These are phyloP conservation scores for Gymnoscopelus microlampas DNA, from an alignment of 2,797 vertebrate species.

Conservation along the genomic window DNA sequence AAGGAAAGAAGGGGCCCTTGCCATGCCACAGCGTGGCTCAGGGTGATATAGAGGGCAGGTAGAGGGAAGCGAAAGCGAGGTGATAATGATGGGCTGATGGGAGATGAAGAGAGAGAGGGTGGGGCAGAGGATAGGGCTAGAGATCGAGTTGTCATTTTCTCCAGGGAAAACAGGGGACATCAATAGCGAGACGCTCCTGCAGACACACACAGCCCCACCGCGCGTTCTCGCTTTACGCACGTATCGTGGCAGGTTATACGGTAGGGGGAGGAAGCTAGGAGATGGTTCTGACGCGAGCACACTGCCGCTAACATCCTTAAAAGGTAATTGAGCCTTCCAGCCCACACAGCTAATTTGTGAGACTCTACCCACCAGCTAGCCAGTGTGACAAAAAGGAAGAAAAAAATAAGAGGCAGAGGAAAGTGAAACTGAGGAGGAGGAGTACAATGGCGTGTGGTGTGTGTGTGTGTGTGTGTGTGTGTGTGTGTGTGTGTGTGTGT, in stretches of 20 bases:
- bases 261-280: slow-evolving; percentile 52
- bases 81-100: no score
- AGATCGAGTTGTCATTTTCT: slow-evolving; percentile 66
- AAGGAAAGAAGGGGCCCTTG: no score
- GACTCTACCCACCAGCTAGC: slow-evolving; percentile 73
- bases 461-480: no score
- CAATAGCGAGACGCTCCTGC: slow-evolving; percentile 60
- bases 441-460: no score
- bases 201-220: slow-evolving; percentile 44
- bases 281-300: slow-evolving; percentile 68
- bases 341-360: slow-evolving; percentile 79
- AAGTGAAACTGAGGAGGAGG: slow-evolving; percentile 38
- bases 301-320: slow-evolving; percentile 78
- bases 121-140: slow-evolving; percentile 31
- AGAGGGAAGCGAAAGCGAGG: no score
- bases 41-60: no score
- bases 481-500: no score
- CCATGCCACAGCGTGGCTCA: no score
- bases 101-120: slow-evolving; percentile 10
- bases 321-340: slow-evolving; percentile 84
- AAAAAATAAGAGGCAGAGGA: slow-evolving; percentile 10
- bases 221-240: slow-evolving; percentile 55
- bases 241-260: slow-evolving; percentile 56
- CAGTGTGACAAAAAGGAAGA: slow-evolving; percentile 69
- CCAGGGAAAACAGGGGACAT: slow-evolving; percentile 60